Base-by-base conservation (phyloP, 2,888 invertebrate species). In the Druceiella hillmani region DNA sequence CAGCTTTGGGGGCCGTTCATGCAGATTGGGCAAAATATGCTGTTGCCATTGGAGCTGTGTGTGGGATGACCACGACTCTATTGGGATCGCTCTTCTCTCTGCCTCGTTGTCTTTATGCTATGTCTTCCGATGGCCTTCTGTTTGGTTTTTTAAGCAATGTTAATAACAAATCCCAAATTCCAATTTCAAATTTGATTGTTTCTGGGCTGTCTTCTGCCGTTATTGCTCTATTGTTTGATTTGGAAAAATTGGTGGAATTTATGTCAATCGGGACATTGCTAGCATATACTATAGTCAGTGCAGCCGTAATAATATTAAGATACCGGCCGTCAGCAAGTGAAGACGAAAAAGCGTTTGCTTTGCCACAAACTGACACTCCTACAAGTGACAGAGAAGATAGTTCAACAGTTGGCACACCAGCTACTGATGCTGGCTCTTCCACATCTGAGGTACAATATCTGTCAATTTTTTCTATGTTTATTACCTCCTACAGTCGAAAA, bases 241-340 rank as follows among this genome's bases (percentile, higher is more conserved):
- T 94, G 49, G 83, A 88, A 50, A 90, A 90, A 49, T 68, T 94
- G 26, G 91, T 94, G 0, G 92, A 94, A 57, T 92, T 94, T 57
- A 91, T 94, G 89, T 92, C 92, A 2, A 93, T 94, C 53, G 89
- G 89, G 0, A 90, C 89, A 0, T 68, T 91, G 33, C 61, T 90
- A 50, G 90, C 91, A 1, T 93, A 93, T 58, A 91, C 91, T 2
- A 90, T 93, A 45, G 93, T 94, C 3, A 89, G 91, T 46, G 89
- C 89, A 9, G 85, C 87, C 43, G 88, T 93, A 4, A 88, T 94
- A 36, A 83, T 93, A 32, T 65, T 93, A 36, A 76, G 92, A 30
- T 92, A 92, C 55, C 74, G 83, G 3, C 85, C 85, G 0, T 58
- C 72, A 11, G 66, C 74, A 1, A 52, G 68, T 2, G 57, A 63